Base-by-base conservation (phyloP, 2,888 invertebrate genomes). In the Tetramorium bicarinatum region DNA sequence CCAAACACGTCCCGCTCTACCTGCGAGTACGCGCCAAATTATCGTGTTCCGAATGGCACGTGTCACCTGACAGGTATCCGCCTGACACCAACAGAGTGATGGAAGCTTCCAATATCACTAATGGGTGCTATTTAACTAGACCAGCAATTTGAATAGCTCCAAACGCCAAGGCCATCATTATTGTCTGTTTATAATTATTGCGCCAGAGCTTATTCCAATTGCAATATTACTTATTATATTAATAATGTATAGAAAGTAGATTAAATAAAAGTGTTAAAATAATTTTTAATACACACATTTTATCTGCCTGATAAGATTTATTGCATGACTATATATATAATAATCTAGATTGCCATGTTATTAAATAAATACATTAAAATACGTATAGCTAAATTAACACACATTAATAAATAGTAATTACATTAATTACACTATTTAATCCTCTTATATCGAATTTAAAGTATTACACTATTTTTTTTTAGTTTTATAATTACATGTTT, bases 21-120 rank as follows among this genome's bases (percentile, higher is more conserved):
- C 91, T 90, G 90, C 86, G 83, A 85, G 84, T 86, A 86, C 77
- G 80, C 87, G 84, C 83, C 87, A 90, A 91, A 90, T 90, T 91
- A 85, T 91, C 91, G 80, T 87, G 86, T 90, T 87, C 91, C 88
- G 81, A 86, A 75, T 66, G 92, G 88, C 93, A 93, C 93, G 93
- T 92, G 93, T 88, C 92, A 61, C 71, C 72, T 87, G 89, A 89
- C 93, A 93, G 93, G 93, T 93, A 92, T 87, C 84, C 82, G 44
- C 38, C 47, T 56, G 74, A 71, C 86, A 89, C 67, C 74, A 67
- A 44, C 77, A 59, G 54, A 29, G 13, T 47, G 79, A 75, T 74
- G 13, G 21, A 34, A 64, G 75, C 85, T 87, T 88, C 88, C 82
- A 44, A 59, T 56, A 56, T 84, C 80, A 66, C 82, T 85, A 83